Evolutionary conservation across 92 coral and sea anemone genomes (phyloP), one percentile per base, ranked within the genome.

Genomic region (Zoanthus gigantus): DNA sequence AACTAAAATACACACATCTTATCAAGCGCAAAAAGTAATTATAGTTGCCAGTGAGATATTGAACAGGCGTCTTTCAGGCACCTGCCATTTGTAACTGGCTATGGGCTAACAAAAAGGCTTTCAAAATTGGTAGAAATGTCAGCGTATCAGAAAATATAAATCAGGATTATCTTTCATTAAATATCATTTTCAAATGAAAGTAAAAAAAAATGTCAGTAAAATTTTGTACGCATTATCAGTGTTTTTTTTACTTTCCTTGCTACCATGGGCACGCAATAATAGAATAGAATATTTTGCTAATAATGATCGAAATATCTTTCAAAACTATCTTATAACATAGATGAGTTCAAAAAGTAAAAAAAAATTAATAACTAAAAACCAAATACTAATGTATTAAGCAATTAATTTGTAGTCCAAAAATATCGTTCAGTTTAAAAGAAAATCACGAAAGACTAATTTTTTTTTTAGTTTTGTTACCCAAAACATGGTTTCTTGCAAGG

Each of bases 1-100:
- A 66, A 46, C 47, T 81, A 12, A 75, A 42, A 45, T 23, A 81
- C 74, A 81, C 85, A 81, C 16, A 58, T 58, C 42, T 58, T 18
- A 47, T 28, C 37, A 11, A 47, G 12, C 30, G 74, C 42, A 72
- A 81, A 68, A 60, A 57, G 85, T 50, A 81, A 81, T 81, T 81
- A 23, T 23, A 81, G 34, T 34, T 14, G 46, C 42, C 4, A 2
- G 42, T 2, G 42, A 37, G 4, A 10, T 34, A 17, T 44, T 45
- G 56, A 46, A 65, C 11, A 80, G 57, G 34, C 31, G 63, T 79
- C 65, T 32, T 31, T 45, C 10, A 37, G 61, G 56, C 73, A 42
- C 61, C 75, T 18, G 60, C 53, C 42, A 2, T 65, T 60, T 9
- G 9, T 58, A 63, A 15, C 54, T 7, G 23, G 71, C 54, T 17